These are phyloP conservation scores for Sphaerophoria taeniata DNA, from an alignment of 2,888 invertebrate species.

Conservation along the genomic window DNA sequence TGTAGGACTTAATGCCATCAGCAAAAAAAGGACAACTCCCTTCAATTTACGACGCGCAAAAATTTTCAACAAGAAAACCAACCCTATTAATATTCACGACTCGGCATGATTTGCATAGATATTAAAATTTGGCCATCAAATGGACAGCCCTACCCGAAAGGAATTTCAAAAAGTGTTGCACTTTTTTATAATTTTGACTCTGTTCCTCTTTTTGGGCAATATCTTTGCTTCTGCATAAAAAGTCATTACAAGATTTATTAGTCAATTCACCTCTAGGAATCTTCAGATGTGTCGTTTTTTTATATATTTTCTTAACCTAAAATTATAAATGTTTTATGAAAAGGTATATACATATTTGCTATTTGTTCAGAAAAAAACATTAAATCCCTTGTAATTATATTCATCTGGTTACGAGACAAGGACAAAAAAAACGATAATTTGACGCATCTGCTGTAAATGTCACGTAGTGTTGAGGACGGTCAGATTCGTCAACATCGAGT, in stretches of 20 bases:
- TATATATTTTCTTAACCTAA: too few relatives aligned
- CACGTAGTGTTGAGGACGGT: slow-evolving; percentile 66
- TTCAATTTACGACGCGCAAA: slow-evolving; percentile 50
- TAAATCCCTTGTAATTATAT: slow-evolving; percentile 44
- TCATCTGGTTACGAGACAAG: slow-evolving; percentile 26
- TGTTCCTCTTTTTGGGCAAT: background rate
- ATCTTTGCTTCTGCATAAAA: too few relatives aligned
- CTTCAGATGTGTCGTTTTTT: too few relatives aligned
- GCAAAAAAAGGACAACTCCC: slow-evolving; percentile 37
- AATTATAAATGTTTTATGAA: too few relatives aligned
- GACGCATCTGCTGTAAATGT: slow-evolving; percentile 71
- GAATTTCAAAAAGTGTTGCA: slow-evolving; percentile 66
- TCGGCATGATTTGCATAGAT: slow-evolving; percentile 71
- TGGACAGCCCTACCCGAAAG: slow-evolving; percentile 35
- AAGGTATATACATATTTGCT: too few relatives aligned
- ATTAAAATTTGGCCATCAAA: slow-evolving; percentile 71
- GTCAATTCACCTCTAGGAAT: too few relatives aligned
- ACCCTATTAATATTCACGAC: slow-evolving; percentile 51
- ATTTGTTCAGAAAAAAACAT: slow-evolving; percentile 5
- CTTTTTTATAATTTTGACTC: slow-evolving; percentile 15
- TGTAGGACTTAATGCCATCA: background rate
- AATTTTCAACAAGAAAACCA: slow-evolving; percentile 50
- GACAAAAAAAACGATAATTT: slow-evolving; percentile 55
- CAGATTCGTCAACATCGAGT: background rate
- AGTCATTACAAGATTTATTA: background rate